phyloP scores from a whole-genome alignment of 1,140 invertebrate species.

The Penaeus indicus region DNA sequence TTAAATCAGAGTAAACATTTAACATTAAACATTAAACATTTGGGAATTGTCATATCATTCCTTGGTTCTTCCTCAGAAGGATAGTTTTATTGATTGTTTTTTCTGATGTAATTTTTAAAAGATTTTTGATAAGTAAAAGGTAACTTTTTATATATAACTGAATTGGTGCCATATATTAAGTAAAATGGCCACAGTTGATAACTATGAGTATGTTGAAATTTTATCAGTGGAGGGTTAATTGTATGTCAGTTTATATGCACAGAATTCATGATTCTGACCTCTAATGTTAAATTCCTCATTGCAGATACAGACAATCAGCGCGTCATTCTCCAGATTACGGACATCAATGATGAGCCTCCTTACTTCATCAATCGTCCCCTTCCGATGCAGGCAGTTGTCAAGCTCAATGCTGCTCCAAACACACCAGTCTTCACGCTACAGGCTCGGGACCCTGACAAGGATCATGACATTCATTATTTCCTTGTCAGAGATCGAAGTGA shows the following conservation, averaged over 20 bases:
- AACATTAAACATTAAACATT: too few relatives aligned
- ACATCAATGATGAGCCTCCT: conserved; percentile 95
- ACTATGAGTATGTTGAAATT: too few relatives aligned
- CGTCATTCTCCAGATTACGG: conserved; percentile 93
- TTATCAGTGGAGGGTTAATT: not conserved
- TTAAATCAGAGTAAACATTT: too few relatives aligned
- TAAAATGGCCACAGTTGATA: too few relatives aligned
- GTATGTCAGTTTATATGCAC: not conserved
- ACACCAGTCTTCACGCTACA: conserved; percentile 96
- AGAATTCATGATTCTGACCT: not conserved
- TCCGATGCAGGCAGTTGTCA: conserved; percentile 96
- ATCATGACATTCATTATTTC: conserved; percentile 96
- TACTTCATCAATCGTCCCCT: conserved; percentile 94
- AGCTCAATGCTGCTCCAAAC: conserved; percentile 92
- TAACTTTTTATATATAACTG: too few relatives aligned
- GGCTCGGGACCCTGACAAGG: conserved; percentile 93
- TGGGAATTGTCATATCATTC: too few relatives aligned
- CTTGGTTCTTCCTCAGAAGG: too few relatives aligned
- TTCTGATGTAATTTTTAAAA: too few relatives aligned
- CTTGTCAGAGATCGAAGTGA: conserved; percentile 89
- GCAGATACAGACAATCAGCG: conserved; percentile 93
- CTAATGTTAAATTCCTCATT: not conserved
- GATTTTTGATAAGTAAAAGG: too few relatives aligned
- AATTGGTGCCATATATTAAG: too few relatives aligned
- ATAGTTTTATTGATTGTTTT: too few relatives aligned